A percentile compares a stretch with the other conserved stretches of the same genome.
Evolutionary conservation across 1,140 invertebrate genomes (phyloP).

Genomic region (Homalodisca vitripennis): DNA sequence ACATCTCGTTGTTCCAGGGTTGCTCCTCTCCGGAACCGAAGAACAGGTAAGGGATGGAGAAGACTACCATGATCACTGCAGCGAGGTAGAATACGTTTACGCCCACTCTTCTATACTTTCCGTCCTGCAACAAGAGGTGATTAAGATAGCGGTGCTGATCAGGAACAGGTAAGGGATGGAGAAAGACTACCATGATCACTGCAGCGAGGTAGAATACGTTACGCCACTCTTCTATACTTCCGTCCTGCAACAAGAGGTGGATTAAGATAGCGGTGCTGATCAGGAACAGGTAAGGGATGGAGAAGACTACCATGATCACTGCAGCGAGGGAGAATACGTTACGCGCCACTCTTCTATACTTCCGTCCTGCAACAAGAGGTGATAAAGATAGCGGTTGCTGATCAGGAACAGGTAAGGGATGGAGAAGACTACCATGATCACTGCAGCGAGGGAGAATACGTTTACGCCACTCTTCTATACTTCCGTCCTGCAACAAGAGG

Average conservation of each 20-base stretch:
- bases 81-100: conserved; percentile 53
- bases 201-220: conserved; percentile 52
- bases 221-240: conserved; percentile 50
- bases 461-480: conserved; percentile 50
- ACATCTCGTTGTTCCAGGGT: conserved; percentile 40
- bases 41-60: conserved; percentile 49
- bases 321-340: conserved; percentile 52
- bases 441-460: conserved; percentile 52
- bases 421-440: conserved; percentile 49
- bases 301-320: conserved; percentile 49
- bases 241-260: conserved; percentile 24
- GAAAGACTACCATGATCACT: conserved; percentile 49
- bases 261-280: too few species aligned
- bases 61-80: conserved; percentile 47
- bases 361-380: conserved; percentile 25
- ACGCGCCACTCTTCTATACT: conserved; percentile 50
- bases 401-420: conserved; percentile 48
- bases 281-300: conserved; percentile 48
- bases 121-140: conserved; percentile 24
- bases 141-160: too few species aligned
- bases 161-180: conserved; percentile 48
- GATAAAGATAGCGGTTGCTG: too few species aligned
- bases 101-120: conserved; percentile 50
- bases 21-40: conserved; percentile 41
- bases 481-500: conserved; percentile 34